phyloP scores from a whole-genome alignment of 2,797 vertebrate species.

The Xiphorhynchus erythropygius region DNA sequence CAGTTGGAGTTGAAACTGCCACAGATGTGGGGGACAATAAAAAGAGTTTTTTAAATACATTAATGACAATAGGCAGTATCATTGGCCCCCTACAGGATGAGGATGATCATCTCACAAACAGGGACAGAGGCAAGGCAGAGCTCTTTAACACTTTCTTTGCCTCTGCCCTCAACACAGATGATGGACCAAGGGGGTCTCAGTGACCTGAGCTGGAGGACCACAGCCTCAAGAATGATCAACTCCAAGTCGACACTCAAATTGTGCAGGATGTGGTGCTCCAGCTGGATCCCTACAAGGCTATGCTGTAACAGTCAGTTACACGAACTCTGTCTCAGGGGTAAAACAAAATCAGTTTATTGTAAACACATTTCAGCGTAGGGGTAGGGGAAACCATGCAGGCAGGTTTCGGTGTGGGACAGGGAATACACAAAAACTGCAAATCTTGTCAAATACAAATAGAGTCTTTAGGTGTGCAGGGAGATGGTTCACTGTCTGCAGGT shows the following conservation, averaged over 20 bases:
- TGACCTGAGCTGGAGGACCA: background rate
- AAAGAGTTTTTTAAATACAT: background rate
- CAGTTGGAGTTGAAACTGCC: background rate
- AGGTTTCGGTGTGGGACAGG: too few relatives aligned
- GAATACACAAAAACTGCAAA: too few relatives aligned
- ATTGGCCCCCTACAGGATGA: background rate
- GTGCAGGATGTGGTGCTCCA: background rate
- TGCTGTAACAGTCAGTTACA: too few relatives aligned
- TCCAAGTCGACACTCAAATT: background rate
- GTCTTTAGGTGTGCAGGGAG: too few relatives aligned
- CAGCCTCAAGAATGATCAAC: background rate
- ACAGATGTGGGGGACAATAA: background rate
- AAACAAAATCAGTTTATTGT: too few relatives aligned
- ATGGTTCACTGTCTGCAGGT: too few relatives aligned
- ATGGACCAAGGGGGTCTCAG: background rate
- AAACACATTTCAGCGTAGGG: too few relatives aligned
- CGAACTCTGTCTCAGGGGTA: too few relatives aligned
- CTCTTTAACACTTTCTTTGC: background rate
- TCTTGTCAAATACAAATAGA: too few relatives aligned
- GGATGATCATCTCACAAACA: background rate
- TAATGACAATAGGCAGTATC: background rate
- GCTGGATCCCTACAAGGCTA: background rate
- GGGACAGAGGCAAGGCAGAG: background rate
- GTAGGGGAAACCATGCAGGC: too few relatives aligned
- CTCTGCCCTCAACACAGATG: background rate